A percentile compares a stretch with the other conserved stretches of the same genome.
Conservation (phyloP, 2,797 vertebrate species). For the Galaxias olidus region DNA sequence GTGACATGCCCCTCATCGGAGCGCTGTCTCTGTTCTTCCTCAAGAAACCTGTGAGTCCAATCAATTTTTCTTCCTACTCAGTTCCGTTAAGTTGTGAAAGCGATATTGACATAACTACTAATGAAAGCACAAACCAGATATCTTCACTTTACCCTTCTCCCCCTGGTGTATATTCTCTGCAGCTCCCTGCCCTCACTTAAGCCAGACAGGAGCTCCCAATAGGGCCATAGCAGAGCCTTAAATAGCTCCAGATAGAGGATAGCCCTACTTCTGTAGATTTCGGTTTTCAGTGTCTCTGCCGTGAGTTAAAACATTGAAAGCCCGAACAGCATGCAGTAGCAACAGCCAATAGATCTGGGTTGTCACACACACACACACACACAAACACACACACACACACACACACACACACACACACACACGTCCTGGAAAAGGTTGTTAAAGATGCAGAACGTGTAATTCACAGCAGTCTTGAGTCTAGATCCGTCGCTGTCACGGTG, state of each 20-base stretch:
- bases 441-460: slow-evolving; percentile 11
- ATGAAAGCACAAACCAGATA: no score
- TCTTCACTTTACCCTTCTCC: slow-evolving; percentile 4
- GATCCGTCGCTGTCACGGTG: slow-evolving; percentile 1
- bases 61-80: background rate
- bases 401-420: slow-evolving; percentile 4
- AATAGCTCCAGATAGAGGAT: slow-evolving; percentile 61
- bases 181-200: slow-evolving; percentile 27
- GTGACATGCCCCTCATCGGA: slow-evolving; percentile 92
- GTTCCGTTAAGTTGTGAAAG: no score
- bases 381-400: no score
- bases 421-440: no score
- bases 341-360: slow-evolving; percentile 30
- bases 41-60: slow-evolving; percentile 90
- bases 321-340: slow-evolving; percentile 24
- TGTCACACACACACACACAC: no score
- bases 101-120: no score
- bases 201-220: slow-evolving; percentile 47
- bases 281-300: slow-evolving; percentile 20
- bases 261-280: slow-evolving; percentile 65
- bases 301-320: no score
- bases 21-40: slow-evolving; percentile 96
- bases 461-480: no score
- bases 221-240: slow-evolving; percentile 55
- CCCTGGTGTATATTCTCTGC: slow-evolving; percentile 25